Percentiles rank a stretch among this genome's conserved stretches.
phyloP scores from a whole-genome alignment of 2,113 vertebrate species.

The Pomatorhinus ruficollis region DNA sequence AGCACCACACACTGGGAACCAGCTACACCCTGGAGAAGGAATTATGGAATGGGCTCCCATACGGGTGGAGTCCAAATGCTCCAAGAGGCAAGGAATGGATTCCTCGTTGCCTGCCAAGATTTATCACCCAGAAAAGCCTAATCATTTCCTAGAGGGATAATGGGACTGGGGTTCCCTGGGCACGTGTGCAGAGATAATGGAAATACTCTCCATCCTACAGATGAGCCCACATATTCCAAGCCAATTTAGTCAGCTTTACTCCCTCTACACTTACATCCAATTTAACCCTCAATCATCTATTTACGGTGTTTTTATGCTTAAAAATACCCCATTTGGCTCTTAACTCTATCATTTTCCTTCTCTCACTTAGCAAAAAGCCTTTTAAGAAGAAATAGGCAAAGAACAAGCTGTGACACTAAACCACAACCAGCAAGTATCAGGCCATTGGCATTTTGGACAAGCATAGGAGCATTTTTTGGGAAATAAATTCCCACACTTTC shows the following conservation, averaged over 20 bases:
- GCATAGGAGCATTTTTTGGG: not conserved
- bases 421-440: not conserved
- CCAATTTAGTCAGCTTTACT: not conserved
- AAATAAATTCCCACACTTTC: not conserved
- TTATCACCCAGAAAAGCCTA: not conserved
- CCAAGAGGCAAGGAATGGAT: not conserved
- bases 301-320: not conserved
- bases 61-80: accelerated
- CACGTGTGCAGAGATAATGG: not conserved
- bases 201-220: not conserved
- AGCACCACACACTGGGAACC: accelerated
- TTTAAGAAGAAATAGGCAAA: not conserved
- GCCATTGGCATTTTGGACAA: not conserved
- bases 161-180: not conserved
- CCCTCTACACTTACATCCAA: not conserved
- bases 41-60: accelerated
- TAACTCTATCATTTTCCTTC: not conserved
- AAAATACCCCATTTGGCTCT: not conserved
- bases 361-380: not conserved
- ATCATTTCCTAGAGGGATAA: not conserved
- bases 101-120: not conserved
- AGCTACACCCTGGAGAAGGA: too few relatives aligned
- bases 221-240: not conserved
- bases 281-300: not conserved
- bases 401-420: not conserved